phyloP scores from a whole-genome alignment of 2,113 vertebrate species.

The Felis catus region F.catus_Fca126_mat1.0 CM031412.1:12919001-12919500 shows the following conservation, averaged over 20 bases:
- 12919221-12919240: background rate
- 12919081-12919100: background rate
- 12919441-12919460: background rate
- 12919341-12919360: background rate
- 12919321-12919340: background rate
- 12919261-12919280: background rate
- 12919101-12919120: background rate
- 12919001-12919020: background rate
- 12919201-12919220: background rate
- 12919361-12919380: background rate
- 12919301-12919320: background rate
- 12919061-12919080: background rate
- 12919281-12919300: background rate
- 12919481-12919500: background rate
- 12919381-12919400: background rate
- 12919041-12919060: background rate
- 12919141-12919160: background rate
- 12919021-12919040: background rate
- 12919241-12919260: background rate
- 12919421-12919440: background rate
- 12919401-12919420: background rate
- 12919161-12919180: background rate
- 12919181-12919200: background rate
- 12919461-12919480: background rate
- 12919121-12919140: background rate